Conservation (phyloP, 2,888 invertebrate species). For the Dasysyrphus tricinctus region DNA sequence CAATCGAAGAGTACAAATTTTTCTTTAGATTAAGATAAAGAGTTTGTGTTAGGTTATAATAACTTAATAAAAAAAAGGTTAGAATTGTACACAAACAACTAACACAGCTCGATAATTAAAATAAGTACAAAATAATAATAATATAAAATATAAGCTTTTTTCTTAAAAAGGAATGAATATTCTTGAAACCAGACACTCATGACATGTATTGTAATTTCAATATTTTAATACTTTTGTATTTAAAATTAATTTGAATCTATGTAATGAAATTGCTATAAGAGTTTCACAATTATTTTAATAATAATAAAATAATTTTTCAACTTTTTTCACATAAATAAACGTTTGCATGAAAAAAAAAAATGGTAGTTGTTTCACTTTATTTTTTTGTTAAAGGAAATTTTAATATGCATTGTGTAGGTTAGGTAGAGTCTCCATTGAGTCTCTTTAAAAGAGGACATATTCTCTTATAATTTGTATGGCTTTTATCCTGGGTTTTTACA, state of each 20-base stretch:
- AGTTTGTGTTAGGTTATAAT: conserved; percentile 19
- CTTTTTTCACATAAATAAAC: conserved; percentile 69
- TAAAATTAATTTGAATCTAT: conserved; percentile 45
- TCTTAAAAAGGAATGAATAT: background rate
- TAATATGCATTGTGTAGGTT: no score
- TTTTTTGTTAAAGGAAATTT: background rate
- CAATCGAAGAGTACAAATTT: conserved; percentile 72
- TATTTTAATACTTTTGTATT: conserved; percentile 73
- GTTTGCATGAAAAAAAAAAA: conserved; percentile 71
- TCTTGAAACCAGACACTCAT: background rate
- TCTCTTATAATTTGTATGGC: no score
- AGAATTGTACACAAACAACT: conserved; percentile 48
- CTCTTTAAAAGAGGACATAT: no score
- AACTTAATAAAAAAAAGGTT: conserved; percentile 11
- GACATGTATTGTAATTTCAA: conserved; percentile 51
- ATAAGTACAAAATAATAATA: conserved; percentile 57
- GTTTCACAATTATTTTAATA: conserved; percentile 38
- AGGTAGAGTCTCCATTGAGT: no score
- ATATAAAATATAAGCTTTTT: conserved; percentile 26
- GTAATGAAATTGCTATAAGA: conserved; percentile 40
- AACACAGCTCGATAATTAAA: conserved; percentile 10
- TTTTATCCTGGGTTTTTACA: no score
- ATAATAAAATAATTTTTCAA: conserved; percentile 31
- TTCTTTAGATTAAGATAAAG: conserved; percentile 30
- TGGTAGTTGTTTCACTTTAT: conserved; percentile 9